A percentile compares a stretch with the other conserved stretches of the same genome.
These are phyloP conservation scores for Montipora cactus DNA, from an alignment of 64 coral and sea anemone species.

Conservation along the genomic window DNA sequence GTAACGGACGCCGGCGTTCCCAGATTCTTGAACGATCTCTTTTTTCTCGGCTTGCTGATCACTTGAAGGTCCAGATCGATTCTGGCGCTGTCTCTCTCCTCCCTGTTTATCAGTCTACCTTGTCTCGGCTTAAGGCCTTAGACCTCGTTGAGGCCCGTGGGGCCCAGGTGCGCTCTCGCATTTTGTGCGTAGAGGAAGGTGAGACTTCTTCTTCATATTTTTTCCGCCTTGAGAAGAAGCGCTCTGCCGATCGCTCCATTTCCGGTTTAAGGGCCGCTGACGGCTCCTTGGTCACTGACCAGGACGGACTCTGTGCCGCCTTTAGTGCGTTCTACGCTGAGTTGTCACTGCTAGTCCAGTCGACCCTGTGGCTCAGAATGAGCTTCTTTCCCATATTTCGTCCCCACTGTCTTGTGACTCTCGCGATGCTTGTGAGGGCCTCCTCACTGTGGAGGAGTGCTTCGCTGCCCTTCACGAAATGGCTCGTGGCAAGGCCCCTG, in stretches of 20 bases:
- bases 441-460: too few relatives aligned
- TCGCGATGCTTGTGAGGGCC: too few relatives aligned
- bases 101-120: neutral
- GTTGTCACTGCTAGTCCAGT: neutral
- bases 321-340: neutral
- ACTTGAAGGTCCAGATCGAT: neutral
- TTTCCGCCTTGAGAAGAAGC: neutral
- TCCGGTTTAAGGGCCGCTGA: neutral
- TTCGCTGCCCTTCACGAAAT: too few relatives aligned
- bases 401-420: too few relatives aligned
- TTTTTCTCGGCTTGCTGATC: neutral
- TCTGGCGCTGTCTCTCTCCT: neutral
- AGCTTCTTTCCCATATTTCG: too few relatives aligned
- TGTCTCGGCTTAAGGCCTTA: neutral
- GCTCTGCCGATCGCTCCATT: neutral
- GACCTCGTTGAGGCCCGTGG: neutral
- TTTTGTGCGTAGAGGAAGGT: slow-evolving; percentile 27
- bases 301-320: neutral
- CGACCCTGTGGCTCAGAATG: neutral
- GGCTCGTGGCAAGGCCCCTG: too few relatives aligned
- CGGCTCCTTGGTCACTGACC: neutral
- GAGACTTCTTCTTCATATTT: slow-evolving; percentile 17
- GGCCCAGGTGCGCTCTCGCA: neutral
- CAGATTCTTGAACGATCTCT: neutral
- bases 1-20: neutral